Evolutionary conservation across 1,140 invertebrate genomes (phyloP).

Genomic region (Plodia interpunctella): DNA sequence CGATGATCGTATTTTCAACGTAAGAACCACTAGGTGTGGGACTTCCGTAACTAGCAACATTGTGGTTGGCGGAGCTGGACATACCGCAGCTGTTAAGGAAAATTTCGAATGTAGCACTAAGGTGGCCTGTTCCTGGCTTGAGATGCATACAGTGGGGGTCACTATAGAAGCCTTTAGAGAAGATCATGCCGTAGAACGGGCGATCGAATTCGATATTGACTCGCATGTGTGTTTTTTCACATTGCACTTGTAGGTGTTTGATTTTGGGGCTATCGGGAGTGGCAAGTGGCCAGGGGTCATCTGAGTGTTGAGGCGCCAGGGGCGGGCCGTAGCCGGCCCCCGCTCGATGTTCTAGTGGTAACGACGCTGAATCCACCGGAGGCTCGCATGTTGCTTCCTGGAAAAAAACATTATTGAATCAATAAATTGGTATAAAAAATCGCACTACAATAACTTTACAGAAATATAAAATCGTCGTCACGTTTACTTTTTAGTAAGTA

Average conservation of each 20-base stretch:
- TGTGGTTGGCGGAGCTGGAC: constrained; percentile 91
- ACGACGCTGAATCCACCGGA: constrained; percentile 86
- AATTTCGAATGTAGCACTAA: constrained; percentile 94
- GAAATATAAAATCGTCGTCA: no score
- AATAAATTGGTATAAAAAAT: constrained; percentile 9
- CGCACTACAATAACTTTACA: no score
- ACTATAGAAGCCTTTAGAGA: constrained; percentile 95
- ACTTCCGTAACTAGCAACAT: constrained; percentile 86
- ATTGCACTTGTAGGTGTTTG: constrained; percentile 94
- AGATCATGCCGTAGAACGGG: constrained; percentile 97
- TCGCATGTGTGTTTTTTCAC: constrained; percentile 96
- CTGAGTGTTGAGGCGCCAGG: constrained; percentile 77
- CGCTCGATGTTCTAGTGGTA: constrained; percentile 87
- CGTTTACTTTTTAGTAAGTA: no score
- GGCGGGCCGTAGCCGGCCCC: constrained; percentile 83
- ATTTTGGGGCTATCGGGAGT: constrained; percentile 93
- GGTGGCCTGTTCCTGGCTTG: constrained; percentile 91
- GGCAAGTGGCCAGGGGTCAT: constrained; percentile 90
- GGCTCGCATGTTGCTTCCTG: constrained; percentile 86
- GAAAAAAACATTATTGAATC: constrained; percentile 38
- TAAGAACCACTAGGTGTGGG: constrained; percentile 93
- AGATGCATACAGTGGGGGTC: constrained; percentile 94
- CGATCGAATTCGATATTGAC: constrained; percentile 96
- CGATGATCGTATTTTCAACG: constrained; percentile 96
- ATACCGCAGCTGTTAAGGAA: constrained; percentile 94